Evolutionary conservation across 2,113 vertebrate species (phyloP), one percentile per base, ranked within the genome.

Genomic region (Rhodinocichla rosea): DNA sequence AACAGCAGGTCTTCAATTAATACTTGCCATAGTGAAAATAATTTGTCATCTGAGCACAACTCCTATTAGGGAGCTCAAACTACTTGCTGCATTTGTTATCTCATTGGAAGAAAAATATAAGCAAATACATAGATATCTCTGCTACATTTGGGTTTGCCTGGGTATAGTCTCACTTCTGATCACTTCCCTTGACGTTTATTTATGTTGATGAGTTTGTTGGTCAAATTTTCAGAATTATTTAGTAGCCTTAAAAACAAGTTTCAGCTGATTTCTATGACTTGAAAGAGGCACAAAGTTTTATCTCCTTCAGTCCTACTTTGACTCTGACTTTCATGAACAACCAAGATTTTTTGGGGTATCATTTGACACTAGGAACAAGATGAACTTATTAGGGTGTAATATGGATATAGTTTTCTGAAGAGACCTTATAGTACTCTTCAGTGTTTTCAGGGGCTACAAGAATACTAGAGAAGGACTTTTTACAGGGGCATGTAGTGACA

Each of bases 11-110:
- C 71, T 47, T 95, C 84, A 49, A 33, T 83, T 69, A 37, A 75
- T 82, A 92, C 94, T 95, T 95, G 78, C 33, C 69, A 64, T 15
- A 83, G 59, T 63, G 85, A 95, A 96, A 96, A 77, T 76, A 49
- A 90, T 92, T 73, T 78, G 28, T 95, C 71, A 79, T 35, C 44
- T 90, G 40, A 94, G 44, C 13, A 44, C 39, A 94, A 27, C 13
- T 89, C 28, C 28, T 19, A 62, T 23, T 63, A 68, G 76, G 75
- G 35, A 97, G 55, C 30, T 90, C 9, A 21, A 65, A 71, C 42
- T 28, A 65, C 50, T 65, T 49, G 47, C 56, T 67, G 20, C 42
- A 57, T 90, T 83, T 83, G 5, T 32, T 60, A 22, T 26, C 0
- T 0, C 26, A 65, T 19, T 0, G 0, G 70, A 88, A 76, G 30